These are phyloP conservation scores for Potamarius usumacintae DNA, from an alignment of 2,113 vertebrate species.

Conservation along the genomic window DNA sequence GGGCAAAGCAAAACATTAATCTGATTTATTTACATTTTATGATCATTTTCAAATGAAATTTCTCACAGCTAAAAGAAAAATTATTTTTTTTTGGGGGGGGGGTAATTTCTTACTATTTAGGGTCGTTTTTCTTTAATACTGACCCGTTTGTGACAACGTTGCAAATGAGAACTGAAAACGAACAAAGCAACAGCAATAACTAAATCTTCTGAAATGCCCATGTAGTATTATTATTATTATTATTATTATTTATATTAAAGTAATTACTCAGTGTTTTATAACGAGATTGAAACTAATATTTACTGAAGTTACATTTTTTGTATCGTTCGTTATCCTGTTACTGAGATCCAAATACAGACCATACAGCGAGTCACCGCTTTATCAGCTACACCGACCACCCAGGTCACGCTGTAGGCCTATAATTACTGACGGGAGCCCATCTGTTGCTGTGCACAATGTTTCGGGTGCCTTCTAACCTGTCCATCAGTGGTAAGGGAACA, in stretches of 20 bases:
- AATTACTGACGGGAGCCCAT: conserved; percentile 2
- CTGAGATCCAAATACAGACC: not conserved
- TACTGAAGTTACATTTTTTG: not conserved
- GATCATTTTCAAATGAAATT: not conserved
- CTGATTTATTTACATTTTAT: not conserved
- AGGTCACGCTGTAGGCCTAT: not conserved
- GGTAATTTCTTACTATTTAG: not conserved
- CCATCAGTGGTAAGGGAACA: not conserved
- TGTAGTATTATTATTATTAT: not conserved
- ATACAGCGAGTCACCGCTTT: not conserved
- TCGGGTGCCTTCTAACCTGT: not conserved
- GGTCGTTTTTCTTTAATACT: not conserved
- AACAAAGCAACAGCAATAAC: not conserved
- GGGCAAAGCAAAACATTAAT: not conserved
- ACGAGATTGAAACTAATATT: not conserved
- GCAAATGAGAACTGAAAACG: not conserved
- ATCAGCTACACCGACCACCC: not conserved
- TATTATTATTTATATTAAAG: not conserved
- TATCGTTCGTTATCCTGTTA: not conserved
- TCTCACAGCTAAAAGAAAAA: not conserved
- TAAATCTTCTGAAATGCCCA: not conserved
- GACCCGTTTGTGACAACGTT: not conserved
- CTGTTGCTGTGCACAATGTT: conserved; percentile 7
- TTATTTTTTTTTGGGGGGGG: not conserved
- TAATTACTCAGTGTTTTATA: not conserved